Percentiles rank a stretch among this genome's conserved stretches.
These are phyloP conservation scores for Zaprionus lachaisei DNA, from an alignment of 1,140 invertebrate genomes.

Conservation along the genomic window DNA sequence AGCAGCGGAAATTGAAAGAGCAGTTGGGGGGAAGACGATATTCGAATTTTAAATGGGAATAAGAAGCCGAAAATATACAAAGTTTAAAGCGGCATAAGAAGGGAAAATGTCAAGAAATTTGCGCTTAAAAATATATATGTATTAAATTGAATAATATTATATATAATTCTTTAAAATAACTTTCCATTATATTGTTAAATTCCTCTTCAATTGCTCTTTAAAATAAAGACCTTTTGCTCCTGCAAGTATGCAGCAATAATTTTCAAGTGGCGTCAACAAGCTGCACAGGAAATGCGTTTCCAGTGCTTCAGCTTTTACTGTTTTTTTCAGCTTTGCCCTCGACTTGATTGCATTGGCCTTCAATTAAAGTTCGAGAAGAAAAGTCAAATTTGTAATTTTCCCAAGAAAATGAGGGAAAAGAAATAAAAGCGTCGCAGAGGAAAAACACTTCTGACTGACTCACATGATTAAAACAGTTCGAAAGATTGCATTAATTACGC, in stretches of 20 bases:
- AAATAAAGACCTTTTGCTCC: neutral
- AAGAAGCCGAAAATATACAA: too few relatives aligned
- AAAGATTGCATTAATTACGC: slow-evolving; percentile 47
- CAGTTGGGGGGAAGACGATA: neutral
- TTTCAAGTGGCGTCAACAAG: slow-evolving; percentile 24
- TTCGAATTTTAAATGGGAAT: neutral
- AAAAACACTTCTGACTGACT: slow-evolving; percentile 2
- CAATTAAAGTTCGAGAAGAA: slow-evolving; percentile 41
- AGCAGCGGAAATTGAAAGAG: neutral
- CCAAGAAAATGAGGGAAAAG: slow-evolving; percentile 15
- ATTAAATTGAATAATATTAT: too few relatives aligned
- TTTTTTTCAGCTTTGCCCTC: slow-evolving; percentile 16
- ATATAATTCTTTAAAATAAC: neutral
- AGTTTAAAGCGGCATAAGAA: neutral
- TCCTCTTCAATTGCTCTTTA: neutral
- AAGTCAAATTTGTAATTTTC: slow-evolving; percentile 30
- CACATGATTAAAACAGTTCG: slow-evolving; percentile 35
- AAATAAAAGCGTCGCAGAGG: slow-evolving; percentile 2
- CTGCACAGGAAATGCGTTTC: slow-evolving; percentile 18
- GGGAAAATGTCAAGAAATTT: neutral
- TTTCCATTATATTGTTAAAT: too few relatives aligned
- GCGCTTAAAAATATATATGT: too few relatives aligned
- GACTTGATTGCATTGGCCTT: slow-evolving; percentile 48
- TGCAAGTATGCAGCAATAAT: slow-evolving; percentile 33
- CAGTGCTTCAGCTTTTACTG: neutral